These are phyloP conservation scores for Sciurus carolinensis DNA, from an alignment of 2,797 vertebrate species.

Conservation along the genomic window DNA sequence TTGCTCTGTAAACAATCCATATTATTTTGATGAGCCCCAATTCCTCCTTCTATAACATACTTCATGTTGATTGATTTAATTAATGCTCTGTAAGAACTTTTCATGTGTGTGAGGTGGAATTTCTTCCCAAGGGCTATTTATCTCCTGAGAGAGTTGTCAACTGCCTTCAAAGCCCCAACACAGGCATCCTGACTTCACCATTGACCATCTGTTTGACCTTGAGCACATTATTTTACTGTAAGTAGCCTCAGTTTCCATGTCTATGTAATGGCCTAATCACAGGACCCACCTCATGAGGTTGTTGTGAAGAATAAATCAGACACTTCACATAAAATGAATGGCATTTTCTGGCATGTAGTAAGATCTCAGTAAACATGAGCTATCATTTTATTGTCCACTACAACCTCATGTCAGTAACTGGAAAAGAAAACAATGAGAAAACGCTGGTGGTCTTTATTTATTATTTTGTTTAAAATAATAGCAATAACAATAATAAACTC, in stretches of 20 bases:
- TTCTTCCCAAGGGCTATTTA: neutral
- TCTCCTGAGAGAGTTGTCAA: constrained; percentile 3
- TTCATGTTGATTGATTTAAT: constrained; percentile 6
- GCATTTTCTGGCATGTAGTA: neutral
- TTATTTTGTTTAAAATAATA: constrained; percentile 22
- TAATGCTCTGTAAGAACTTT: neutral
- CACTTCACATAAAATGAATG: neutral
- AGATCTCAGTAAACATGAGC: neutral
- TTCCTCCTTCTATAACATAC: neutral
- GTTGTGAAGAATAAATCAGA: neutral
- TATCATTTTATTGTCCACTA: constrained; percentile 11
- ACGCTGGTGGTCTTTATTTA: neutral
- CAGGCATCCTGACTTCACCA: neutral
- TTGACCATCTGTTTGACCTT: neutral
- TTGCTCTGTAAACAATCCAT: neutral
- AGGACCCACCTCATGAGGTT: neutral
- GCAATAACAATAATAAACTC: constrained; percentile 16
- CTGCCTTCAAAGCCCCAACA: neutral
- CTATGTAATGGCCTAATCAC: neutral
- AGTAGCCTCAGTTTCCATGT: neutral
- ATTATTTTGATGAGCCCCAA: neutral
- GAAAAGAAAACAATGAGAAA: neutral
- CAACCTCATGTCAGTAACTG: neutral
- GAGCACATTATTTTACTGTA: neutral
- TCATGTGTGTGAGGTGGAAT: neutral